A percentile compares a stretch with the other conserved stretches of the same genome.
These are phyloP conservation scores for Forbesichthys agassizii DNA, from an alignment of 2,113 vertebrate species.

Conservation along the genomic window DNA sequence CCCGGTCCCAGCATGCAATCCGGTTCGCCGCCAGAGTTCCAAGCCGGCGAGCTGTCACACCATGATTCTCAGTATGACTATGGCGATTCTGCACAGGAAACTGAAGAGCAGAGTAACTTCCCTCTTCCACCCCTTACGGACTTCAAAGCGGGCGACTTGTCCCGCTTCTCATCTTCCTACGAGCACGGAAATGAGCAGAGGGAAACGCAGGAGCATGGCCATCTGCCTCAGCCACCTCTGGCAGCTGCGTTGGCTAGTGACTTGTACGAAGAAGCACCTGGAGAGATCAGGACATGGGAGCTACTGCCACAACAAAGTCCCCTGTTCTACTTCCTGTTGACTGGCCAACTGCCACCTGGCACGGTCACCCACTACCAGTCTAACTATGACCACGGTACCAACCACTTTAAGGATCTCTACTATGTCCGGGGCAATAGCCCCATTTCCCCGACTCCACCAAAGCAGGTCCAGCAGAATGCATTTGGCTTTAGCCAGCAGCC, in stretches of 20 bases:
- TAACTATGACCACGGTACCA: neutral
- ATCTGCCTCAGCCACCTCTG: neutral
- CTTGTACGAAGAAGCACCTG: neutral
- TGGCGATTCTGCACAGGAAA: conserved; percentile 3
- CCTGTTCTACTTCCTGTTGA: conserved; percentile 7
- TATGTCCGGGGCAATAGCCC: conserved; percentile 9
- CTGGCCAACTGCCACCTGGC: conserved; percentile 26
- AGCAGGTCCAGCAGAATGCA: neutral
- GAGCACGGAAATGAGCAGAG: conserved; percentile 2
- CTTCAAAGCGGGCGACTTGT: conserved; percentile 27
- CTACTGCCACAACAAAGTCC: fast-evolving
- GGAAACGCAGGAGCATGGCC: conserved; percentile 14
- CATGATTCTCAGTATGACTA: neutral
- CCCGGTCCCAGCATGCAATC: neutral
- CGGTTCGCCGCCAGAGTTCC: neutral
- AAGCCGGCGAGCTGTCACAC: neutral
- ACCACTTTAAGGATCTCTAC: conserved; percentile 12
- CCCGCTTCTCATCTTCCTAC: neutral
- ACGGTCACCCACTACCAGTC: neutral
- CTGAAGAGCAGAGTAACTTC: neutral
- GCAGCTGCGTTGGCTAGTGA: neutral
- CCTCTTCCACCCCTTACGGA: neutral
- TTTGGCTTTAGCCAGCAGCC: neutral
- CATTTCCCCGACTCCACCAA: fast-evolving
- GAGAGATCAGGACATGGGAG: neutral